Evolutionary conservation across 2,797 vertebrate species (phyloP).

Genomic region (Helicolenus hilgendorfi): DNA sequence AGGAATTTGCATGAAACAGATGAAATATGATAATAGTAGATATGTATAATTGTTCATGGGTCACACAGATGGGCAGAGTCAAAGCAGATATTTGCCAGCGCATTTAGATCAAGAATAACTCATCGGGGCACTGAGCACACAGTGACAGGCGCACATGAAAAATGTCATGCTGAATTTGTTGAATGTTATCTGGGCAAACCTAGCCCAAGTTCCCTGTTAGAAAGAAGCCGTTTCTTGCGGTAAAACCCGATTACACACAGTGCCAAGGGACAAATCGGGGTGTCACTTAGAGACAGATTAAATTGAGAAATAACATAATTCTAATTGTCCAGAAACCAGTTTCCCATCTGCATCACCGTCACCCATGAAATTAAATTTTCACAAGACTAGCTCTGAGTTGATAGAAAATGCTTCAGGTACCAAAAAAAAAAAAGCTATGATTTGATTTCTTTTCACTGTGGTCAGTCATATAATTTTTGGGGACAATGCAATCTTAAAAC

Average conservation of each 20-base stretch:
- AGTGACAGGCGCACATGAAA: slow-evolving; percentile 1
- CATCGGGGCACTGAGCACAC: not conserved
- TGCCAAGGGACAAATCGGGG: slow-evolving; percentile 18
- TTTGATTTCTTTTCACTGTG: slow-evolving; percentile 26
- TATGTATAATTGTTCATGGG: slow-evolving; percentile 31
- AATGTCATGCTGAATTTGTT: not conserved
- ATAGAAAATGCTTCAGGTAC: slow-evolving; percentile 65
- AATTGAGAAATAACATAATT: slow-evolving; percentile 52
- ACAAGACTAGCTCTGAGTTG: slow-evolving; percentile 66
- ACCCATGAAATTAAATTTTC: slow-evolving; percentile 84
- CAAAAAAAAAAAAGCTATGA: not conserved
- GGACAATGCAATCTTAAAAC: not conserved
- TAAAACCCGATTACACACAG: not conserved
- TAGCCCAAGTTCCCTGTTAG: not conserved
- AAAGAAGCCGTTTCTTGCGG: not conserved
- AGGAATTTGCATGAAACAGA: slow-evolving; percentile 32
- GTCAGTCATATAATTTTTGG: slow-evolving; percentile 15
- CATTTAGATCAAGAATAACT: slow-evolving; percentile 15
- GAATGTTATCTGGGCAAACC: not conserved
- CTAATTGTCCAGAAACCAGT: slow-evolving; percentile 68
- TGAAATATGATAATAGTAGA: slow-evolving; percentile 41
- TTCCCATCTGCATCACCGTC: slow-evolving; percentile 64
- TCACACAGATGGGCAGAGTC: slow-evolving; percentile 31
- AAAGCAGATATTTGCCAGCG: slow-evolving; percentile 12
- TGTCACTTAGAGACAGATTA: slow-evolving; percentile 42